phyloP scores from a whole-genome alignment of 2,888 invertebrate genomes.

The Caenorhabditis panamensis region DNA sequence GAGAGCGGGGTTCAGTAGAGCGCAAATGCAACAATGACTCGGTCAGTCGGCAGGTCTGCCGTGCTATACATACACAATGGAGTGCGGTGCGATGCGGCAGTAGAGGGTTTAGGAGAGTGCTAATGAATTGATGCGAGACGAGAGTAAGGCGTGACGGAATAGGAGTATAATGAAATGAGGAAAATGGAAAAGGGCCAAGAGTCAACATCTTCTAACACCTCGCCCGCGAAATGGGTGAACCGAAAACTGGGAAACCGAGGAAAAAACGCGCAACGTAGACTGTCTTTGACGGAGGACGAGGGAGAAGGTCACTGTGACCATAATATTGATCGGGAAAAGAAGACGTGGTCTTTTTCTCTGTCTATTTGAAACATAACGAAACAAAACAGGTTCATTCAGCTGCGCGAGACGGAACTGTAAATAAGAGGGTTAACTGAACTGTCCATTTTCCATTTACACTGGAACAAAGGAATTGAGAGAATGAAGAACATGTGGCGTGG shows the following conservation, averaged over 20 bases:
- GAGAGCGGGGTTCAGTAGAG: neutral
- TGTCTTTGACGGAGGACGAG: neutral
- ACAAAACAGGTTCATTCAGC: neutral
- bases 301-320: neutral
- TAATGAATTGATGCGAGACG: slow-evolving; percentile 48
- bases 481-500: neutral
- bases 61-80: slow-evolving; percentile 45
- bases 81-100: slow-evolving; percentile 22
- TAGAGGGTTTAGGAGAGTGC: slow-evolving; percentile 20
- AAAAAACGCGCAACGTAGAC: neutral
- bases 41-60: no score
- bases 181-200: slow-evolving; percentile 2
- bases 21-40: slow-evolving; percentile 31
- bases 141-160: neutral
- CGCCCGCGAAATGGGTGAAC: no score
- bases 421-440: neutral
- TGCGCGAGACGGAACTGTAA: neutral
- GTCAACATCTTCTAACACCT: no score
- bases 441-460: neutral
- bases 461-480: neutral
- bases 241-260: no score
- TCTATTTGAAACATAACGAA: neutral
- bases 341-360: neutral
- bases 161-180: neutral
- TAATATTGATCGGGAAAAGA: no score